A percentile compares a stretch with the other conserved stretches of the same genome.
Evolutionary conservation across 2,888 invertebrate species (phyloP).

Genomic region (Cerastis leucographa): DNA sequence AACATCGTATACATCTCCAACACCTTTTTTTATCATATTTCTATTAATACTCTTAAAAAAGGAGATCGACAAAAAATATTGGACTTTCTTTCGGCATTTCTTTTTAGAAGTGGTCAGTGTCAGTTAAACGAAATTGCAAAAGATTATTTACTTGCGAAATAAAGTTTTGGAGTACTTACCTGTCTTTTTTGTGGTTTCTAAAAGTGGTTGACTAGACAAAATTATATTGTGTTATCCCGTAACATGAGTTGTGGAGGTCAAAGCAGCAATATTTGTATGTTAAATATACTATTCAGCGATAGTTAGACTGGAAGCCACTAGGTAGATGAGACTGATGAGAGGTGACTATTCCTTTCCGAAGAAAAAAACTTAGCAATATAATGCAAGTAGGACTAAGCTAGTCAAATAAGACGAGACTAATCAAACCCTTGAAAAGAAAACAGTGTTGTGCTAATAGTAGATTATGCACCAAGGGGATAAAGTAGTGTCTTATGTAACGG

Average conservation of each 20-base stretch:
- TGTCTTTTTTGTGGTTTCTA: neutral
- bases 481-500: too few species aligned
- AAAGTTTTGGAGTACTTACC: neutral
- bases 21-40: slow-evolving; percentile 52
- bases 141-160: neutral
- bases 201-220: neutral
- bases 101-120: slow-evolving; percentile 16
- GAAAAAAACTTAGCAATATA: neutral
- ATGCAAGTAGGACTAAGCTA: neutral
- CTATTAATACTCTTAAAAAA: slow-evolving; percentile 20
- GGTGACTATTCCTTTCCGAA: neutral
- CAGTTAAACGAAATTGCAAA: slow-evolving; percentile 4
- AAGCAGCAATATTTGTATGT: neutral
- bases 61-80: slow-evolving; percentile 4
- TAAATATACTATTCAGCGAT: neutral
- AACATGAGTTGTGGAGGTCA: neutral
- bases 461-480: too few species aligned
- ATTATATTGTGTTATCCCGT: neutral
- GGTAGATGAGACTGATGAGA: neutral
- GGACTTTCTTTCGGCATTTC: slow-evolving; percentile 42
- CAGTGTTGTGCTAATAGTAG: too few species aligned
- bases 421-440: neutral
- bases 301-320: neutral
- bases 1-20: slow-evolving; percentile 32
- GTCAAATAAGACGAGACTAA: neutral